These are phyloP conservation scores for Hyperoodon ampullatus DNA, from an alignment of 2,113 vertebrate species.

Conservation along the genomic window DNA sequence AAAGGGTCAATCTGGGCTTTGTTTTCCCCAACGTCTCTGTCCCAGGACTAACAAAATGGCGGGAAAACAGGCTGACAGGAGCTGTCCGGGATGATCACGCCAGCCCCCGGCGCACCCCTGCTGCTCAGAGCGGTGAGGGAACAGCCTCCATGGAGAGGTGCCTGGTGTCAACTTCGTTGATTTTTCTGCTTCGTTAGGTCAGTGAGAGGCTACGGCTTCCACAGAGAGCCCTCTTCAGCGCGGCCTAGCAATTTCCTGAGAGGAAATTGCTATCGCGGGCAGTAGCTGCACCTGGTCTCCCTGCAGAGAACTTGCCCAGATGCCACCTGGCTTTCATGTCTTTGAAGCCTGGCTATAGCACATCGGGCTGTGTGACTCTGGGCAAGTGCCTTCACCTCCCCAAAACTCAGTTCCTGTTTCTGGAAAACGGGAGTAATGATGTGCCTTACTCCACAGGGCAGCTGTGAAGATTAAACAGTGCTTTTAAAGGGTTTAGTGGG, in stretches of 20 bases:
- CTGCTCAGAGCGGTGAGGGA: not conserved
- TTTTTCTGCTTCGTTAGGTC: conserved; percentile 58
- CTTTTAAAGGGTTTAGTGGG: not conserved
- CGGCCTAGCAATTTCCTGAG: not conserved
- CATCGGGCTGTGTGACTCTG: not conserved
- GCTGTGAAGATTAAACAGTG: not conserved
- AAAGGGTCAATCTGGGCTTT: not conserved
- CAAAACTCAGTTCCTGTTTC: not conserved
- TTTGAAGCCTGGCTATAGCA: not conserved
- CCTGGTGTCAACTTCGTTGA: not conserved
- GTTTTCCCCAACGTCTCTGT: rapidly evolving
- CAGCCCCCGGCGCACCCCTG: not conserved
- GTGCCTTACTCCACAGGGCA: not conserved
- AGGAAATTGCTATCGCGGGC: not conserved
- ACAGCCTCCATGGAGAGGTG: not conserved
- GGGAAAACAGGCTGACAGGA: not conserved
- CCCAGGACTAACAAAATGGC: not conserved
- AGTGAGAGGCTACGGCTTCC: conserved; percentile 13
- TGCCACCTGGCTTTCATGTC: not conserved
- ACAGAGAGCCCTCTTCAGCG: conserved; percentile 48
- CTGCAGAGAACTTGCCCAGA: not conserved
- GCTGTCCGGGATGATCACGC: not conserved
- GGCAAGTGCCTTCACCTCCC: not conserved
- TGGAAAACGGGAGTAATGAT: not conserved
- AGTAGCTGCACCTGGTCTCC: not conserved